These are phyloP conservation scores for Zygothrica quintamaculata DNA, from an alignment of 2,888 invertebrate species.

Conservation along the genomic window DNA sequence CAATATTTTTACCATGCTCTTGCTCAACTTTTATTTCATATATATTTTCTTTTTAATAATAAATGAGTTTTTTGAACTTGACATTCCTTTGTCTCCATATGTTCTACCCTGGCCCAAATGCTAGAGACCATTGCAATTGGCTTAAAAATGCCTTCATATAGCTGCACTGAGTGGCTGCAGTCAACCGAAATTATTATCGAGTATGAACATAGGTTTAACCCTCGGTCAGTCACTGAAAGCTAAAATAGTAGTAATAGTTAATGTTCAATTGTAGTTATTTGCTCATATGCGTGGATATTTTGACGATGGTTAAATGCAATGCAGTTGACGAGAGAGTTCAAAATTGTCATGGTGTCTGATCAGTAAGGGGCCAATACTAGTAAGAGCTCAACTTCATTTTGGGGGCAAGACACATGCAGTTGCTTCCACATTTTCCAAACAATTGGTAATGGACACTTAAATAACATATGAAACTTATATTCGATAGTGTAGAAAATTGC, in stretches of 20 bases:
- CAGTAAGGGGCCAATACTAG: slow-evolving; percentile 15
- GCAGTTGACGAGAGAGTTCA: slow-evolving; percentile 34
- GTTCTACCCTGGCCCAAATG: background rate
- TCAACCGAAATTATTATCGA: slow-evolving; percentile 5
- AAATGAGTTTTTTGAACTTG: slow-evolving; percentile 70
- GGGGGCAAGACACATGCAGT: slow-evolving; percentile 4
- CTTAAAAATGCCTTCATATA: slow-evolving; percentile 9
- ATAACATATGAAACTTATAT: too few species aligned
- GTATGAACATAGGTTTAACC: slow-evolving; percentile 12
- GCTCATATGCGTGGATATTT: slow-evolving; percentile 58
- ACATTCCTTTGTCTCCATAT: background rate
- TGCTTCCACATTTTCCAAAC: too few species aligned
- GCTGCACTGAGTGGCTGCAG: slow-evolving; percentile 6
- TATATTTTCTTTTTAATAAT: slow-evolving; percentile 35
- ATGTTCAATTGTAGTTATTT: slow-evolving; percentile 55
- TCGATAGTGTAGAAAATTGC: too few species aligned
- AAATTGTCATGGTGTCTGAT: slow-evolving; percentile 24
- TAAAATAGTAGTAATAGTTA: slow-evolving; percentile 38
- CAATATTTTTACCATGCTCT: slow-evolving; percentile 31
- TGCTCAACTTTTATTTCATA: slow-evolving; percentile 37
- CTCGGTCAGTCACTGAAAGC: slow-evolving; percentile 37
- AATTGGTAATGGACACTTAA: too few species aligned
- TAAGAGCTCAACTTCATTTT: slow-evolving; percentile 12
- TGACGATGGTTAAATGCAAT: slow-evolving; percentile 27
- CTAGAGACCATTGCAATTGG: slow-evolving; percentile 16